These are phyloP conservation scores for Drosophila varians DNA, from an alignment of 1,140 invertebrate species.

Conservation along the genomic window DNA sequence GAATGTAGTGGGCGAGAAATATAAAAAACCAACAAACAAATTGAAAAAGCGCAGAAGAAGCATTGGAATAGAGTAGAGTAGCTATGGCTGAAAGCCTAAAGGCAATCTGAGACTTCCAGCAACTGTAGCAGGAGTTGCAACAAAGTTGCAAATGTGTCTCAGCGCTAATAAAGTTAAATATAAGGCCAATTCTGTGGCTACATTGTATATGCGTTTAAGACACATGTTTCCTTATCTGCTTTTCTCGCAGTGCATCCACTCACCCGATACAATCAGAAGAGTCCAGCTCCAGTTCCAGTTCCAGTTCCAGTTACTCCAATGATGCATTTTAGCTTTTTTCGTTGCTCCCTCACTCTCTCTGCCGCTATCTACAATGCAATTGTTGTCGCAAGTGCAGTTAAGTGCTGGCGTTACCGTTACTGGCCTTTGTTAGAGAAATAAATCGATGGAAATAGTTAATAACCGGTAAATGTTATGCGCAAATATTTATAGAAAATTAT, in stretches of 20 bases:
- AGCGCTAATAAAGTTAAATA: slow-evolving; percentile 82
- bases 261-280: slow-evolving; percentile 51
- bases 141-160: slow-evolving; percentile 83
- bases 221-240: no score
- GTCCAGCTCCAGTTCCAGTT: slow-evolving; percentile 35
- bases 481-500: slow-evolving; percentile 36
- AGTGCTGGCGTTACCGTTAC: slow-evolving; percentile 23
- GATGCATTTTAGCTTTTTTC: slow-evolving; percentile 41
- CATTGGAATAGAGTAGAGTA: slow-evolving; percentile 58
- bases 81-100: slow-evolving; percentile 75
- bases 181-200: no score
- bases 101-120: slow-evolving; percentile 71
- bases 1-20: background rate
- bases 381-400: slow-evolving; percentile 18
- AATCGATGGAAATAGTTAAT: slow-evolving; percentile 1
- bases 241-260: slow-evolving; percentile 30
- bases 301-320: slow-evolving; percentile 22
- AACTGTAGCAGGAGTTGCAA: slow-evolving; percentile 44
- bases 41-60: slow-evolving; percentile 43
- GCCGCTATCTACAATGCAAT: slow-evolving; percentile 6
- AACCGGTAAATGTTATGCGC: slow-evolving; percentile 20
- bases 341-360: background rate
- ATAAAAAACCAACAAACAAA: slow-evolving; percentile 69
- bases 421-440: slow-evolving; percentile 28
- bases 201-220: no score